These are phyloP conservation scores for Lepidurus couesii DNA, from an alignment of 1,140 invertebrate species.

Conservation along the genomic window DNA sequence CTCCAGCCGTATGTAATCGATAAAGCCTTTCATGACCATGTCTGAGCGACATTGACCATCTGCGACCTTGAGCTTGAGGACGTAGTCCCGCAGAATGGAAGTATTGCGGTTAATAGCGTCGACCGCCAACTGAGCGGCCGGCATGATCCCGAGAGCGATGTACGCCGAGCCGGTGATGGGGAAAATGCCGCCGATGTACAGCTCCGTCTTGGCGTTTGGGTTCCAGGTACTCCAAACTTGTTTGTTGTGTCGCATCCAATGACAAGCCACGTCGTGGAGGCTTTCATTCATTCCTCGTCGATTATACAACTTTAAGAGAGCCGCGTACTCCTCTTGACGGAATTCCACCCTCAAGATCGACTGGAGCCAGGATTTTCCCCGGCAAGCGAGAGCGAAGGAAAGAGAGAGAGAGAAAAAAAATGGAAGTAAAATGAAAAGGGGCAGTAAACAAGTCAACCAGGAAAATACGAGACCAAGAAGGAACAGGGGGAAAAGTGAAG, in stretches of 20 bases:
- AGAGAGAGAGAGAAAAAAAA: not conserved
- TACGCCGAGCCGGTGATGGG: conserved; percentile 57
- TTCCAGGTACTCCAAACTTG: conserved; percentile 53
- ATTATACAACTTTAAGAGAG: conserved; percentile 29
- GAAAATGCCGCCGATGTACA: conserved; percentile 71
- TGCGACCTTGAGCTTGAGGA: conserved; percentile 52
- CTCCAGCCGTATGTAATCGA: conserved; percentile 59
- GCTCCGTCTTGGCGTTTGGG: conserved; percentile 49
- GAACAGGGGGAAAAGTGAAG: too few relatives aligned
- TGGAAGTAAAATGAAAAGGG: not conserved
- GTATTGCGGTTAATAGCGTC: conserved; percentile 59
- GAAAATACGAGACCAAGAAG: too few relatives aligned
- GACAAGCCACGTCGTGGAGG: conserved; percentile 57
- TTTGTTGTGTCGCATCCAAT: conserved; percentile 58
- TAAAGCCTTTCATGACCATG: conserved; percentile 70
- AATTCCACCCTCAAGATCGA: conserved; percentile 55
- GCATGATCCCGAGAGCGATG: conserved; percentile 55
- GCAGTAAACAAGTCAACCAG: not conserved
- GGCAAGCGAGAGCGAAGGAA: not conserved
- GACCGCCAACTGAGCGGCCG: conserved; percentile 59
- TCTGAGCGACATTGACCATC: conserved; percentile 70
- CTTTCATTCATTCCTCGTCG: conserved; percentile 29
- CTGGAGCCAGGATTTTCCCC: conserved; percentile 39
- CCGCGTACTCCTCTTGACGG: conserved; percentile 39
- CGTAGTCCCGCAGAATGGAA: conserved; percentile 56